Percentiles rank a stretch among this genome's conserved stretches.
Conservation (phyloP, 2,888 invertebrate species). For the Hyposoter didymator region DNA sequence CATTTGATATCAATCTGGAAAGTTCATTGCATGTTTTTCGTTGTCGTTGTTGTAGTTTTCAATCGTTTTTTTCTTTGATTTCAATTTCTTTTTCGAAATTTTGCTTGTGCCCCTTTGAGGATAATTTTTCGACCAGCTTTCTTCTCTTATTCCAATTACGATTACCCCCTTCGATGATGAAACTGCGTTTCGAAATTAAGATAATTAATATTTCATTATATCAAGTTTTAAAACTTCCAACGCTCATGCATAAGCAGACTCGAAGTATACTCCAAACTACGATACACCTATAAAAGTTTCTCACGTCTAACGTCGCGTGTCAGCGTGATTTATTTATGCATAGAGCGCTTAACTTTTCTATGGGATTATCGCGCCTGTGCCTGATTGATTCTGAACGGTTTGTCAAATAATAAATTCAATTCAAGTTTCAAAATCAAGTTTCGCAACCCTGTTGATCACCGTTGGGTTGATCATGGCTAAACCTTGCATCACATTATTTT, state of each 20-base stretch:
- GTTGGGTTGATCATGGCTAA: no score
- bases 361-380: not conserved
- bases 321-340: slow-evolving; percentile 1
- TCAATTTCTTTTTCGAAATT: not conserved
- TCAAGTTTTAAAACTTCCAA: not conserved
- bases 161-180: no score
- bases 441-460: no score
- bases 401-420: not conserved
- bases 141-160: no score
- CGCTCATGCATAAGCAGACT: not conserved
- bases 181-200: not conserved
- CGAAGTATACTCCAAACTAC: not conserved
- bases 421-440: not conserved
- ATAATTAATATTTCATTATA: slow-evolving; percentile 6
- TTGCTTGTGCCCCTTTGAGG: not conserved
- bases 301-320: not conserved
- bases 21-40: not conserved
- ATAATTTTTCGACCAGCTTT: no score
- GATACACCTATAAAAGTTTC: not conserved
- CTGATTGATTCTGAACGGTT: not conserved
- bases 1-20: not conserved
- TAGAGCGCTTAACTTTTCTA: not conserved
- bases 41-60: not conserved
- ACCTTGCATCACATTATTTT: no score
- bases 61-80: not conserved